Evolutionary conservation across 2,888 invertebrate genomes (phyloP), one percentile per base, ranked within the genome.

Genomic region (Brachyptera putata): DNA sequence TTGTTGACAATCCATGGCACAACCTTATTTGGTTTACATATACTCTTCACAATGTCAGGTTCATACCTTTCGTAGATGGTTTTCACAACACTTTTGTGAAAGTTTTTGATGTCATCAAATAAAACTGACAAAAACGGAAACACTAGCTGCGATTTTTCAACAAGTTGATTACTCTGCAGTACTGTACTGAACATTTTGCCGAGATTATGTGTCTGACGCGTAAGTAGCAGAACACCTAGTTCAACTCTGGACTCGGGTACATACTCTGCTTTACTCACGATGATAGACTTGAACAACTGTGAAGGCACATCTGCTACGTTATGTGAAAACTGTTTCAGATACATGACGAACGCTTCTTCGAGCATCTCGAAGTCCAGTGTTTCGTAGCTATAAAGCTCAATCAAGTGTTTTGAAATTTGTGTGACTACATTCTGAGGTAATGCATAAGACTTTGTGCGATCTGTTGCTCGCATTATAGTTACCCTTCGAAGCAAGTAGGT

Each of bases 1-100:
- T 84, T 81, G 58, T 80, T 79, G 56, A 66, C 65, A 60, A 74
- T 66, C 71, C 73, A 75, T 18, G 49, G 13, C 0, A 84, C 83
- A 2, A 82, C 83, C 74, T 87, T 87, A 63, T 84, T 84, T 0
- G 86, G 87, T 69, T 86, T 86, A 67, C 84, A 83, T 41, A 87
- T 73, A 62, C 82, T 77, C 71, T 84, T 84, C 55, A 77, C 71
- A 34, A 90, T 80, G 63, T 84, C 83, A 0, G 78, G 73, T 71
- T 84, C 82, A 65, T 85, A 84, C 67, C 81, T 77, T 46, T 79
- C 74, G 68, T 79, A 85, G 57, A 87, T 75, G 55, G 73, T 76
- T 21, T 70, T 68, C 2, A 86, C 70, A 24, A 84, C 73, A 22
- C 77, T 73, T 36, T 77, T 73, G 1, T 79, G 73, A 89, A 72